These are phyloP conservation scores for Mesopsocus fuscifrons DNA, from an alignment of 2,888 invertebrate genomes.

Conservation along the genomic window DNA sequence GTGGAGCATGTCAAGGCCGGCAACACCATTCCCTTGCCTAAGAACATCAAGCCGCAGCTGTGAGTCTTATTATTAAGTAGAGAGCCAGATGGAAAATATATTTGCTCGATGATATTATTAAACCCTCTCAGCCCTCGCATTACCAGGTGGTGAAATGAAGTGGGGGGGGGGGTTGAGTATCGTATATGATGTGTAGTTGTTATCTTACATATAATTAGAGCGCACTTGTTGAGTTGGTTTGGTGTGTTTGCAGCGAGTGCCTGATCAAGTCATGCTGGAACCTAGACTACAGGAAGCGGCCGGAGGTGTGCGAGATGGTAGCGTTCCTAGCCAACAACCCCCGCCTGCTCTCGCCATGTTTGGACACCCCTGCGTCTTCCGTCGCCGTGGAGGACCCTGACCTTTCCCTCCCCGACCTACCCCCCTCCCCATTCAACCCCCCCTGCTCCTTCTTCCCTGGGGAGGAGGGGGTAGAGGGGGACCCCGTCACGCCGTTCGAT, in stretches of 20 bases:
- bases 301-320: slow-evolving; percentile 58
- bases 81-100: slow-evolving; percentile 1
- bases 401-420: slow-evolving; percentile 28
- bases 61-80: slow-evolving; percentile 31
- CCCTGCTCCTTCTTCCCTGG: too few species aligned
- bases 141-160: too few species aligned
- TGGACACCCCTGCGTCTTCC: slow-evolving; percentile 54
- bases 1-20: slow-evolving; percentile 60
- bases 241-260: slow-evolving; percentile 36
- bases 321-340: slow-evolving; percentile 62
- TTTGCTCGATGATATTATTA: too few species aligned
- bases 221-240: too few species aligned
- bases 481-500: too few species aligned
- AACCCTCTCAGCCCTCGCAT: too few species aligned
- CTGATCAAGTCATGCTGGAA: slow-evolving; percentile 68
- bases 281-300: slow-evolving; percentile 45
- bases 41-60: slow-evolving; percentile 59
- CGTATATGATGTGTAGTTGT: too few species aligned
- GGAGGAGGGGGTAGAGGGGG: too few species aligned
- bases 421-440: too few species aligned
- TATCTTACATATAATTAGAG: too few species aligned
- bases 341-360: slow-evolving; percentile 53
- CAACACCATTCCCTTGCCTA: slow-evolving; percentile 50
- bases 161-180: too few species aligned
- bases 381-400: slow-evolving; percentile 51